phyloP scores from a whole-genome alignment of 64 coral and sea anemone species.

The Montipora capricornis region DNA sequence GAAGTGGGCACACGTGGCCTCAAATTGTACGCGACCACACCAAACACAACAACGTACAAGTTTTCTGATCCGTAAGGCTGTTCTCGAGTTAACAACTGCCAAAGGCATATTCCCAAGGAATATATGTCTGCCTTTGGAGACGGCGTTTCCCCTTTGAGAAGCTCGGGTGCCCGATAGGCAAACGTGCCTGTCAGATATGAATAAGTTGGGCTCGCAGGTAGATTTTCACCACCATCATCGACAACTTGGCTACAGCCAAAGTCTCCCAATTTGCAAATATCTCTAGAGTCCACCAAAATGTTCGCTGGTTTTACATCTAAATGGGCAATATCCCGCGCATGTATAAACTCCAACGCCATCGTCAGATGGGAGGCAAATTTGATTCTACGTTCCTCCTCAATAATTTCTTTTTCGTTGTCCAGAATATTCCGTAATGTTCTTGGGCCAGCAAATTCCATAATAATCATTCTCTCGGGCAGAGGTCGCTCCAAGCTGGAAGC shows the following conservation, averaged over 20 bases:
- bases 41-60: conserved; percentile 95
- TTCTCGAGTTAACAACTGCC: conserved; percentile 87
- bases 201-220: conserved; percentile 95
- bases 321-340: conserved; percentile 86
- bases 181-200: conserved; percentile 94
- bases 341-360: conserved; percentile 83
- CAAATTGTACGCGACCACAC: conserved; percentile 94
- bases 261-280: conserved; percentile 94
- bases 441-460: conserved; percentile 92
- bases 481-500: conserved; percentile 65
- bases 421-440: conserved; percentile 89
- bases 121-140: conserved; percentile 94
- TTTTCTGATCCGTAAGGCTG: conserved; percentile 89
- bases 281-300: conserved; percentile 82
- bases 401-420: conserved; percentile 82
- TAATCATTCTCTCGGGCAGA: conserved; percentile 67
- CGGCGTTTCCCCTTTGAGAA: conserved; percentile 86
- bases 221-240: conserved; percentile 83
- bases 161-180: conserved; percentile 95
- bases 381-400: conserved; percentile 71
- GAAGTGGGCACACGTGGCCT: conserved; percentile 80
- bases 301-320: conserved; percentile 96
- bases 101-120: conserved; percentile 91
- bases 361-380: conserved; percentile 83
- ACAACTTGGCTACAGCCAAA: conserved; percentile 95